Base-by-base conservation (phyloP, 2,797 vertebrate genomes). In the Neoniphon sammara region DNA sequence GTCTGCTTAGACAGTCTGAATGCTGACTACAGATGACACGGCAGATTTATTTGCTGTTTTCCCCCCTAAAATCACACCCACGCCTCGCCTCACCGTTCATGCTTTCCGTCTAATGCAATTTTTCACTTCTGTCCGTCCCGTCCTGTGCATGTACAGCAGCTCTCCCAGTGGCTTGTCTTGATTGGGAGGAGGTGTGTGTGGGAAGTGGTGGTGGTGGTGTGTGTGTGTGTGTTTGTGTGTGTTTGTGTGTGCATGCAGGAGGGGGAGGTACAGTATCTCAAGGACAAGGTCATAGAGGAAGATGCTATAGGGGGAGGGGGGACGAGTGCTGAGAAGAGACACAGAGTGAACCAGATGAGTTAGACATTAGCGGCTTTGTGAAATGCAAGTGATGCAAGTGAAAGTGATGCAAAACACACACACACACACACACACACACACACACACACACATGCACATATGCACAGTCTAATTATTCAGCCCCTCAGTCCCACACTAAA, bases 211-310 rank as follows among this genome's bases (percentile, higher is more conserved):
- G 6, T 5, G 2, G 36, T 42, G 54, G 14, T 25, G 5, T 15
- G 6, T 30, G 60, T 4, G 6, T 0, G 0, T 53, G 34, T 20
- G 31, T 44, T 31, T 53, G 52, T 54, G 52, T 25, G 52, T 54
- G 52, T 25, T 7, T 15, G 23, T 20, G 20, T 31, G 23, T 49
- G 44, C 62, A 58, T 59, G 56, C 39, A 66, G 20, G 50, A 46
- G 56, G 21, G 30, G 21, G 15, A 7, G 6, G 20, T n/a, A 30
- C 31, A 55, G 27, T 50, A 25, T 47, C 66, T 72, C 47, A 79
- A 77, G 57, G 66, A 81, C 76, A 84, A 80, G 52, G 70, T 82
- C 76, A 49, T 14, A 17, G 53, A 42, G 56, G 55, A 61, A 36
- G 66, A 58, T 27, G 11, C 44, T 70, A 70, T 63, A 56, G 58